Conservation (phyloP, 2,888 invertebrate species). For the Ectobius pallidus region DNA sequence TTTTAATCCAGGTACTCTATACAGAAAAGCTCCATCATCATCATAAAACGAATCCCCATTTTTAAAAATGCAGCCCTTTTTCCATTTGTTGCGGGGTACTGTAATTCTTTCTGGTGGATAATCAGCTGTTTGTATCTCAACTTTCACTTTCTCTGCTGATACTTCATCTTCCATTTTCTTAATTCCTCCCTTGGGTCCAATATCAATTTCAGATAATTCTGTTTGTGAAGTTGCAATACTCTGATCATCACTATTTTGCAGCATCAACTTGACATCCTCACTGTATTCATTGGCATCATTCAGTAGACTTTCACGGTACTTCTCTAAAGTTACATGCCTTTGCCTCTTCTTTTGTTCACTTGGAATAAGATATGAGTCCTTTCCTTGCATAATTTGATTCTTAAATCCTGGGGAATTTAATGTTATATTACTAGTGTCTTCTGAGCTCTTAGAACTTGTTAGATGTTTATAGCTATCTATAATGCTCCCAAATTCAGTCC, state of each 20-base stretch:
- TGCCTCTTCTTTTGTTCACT: neutral
- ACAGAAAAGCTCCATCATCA: slow-evolving; percentile 78
- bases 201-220: too few species aligned
- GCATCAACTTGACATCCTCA: neutral
- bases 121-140: neutral
- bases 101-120: slow-evolving; percentile 62
- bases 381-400: neutral
- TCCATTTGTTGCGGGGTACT: slow-evolving; percentile 70
- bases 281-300: neutral
- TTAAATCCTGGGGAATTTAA: neutral
- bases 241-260: neutral
- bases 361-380: slow-evolving; percentile 10
- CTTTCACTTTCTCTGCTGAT: too few species aligned
- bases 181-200: too few species aligned
- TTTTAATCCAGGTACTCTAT: slow-evolving; percentile 75
- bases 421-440: neutral
- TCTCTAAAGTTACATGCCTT: neutral
- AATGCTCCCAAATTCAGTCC: slow-evolving; percentile 30
- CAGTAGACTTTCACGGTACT: neutral
- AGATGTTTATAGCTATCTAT: slow-evolving; percentile 25
- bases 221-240: too few species aligned
- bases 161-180: too few species aligned
- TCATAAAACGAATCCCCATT: slow-evolving; percentile 82
- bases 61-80: slow-evolving; percentile 71
- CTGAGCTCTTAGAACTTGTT: neutral